Conservation (phyloP, 2,797 vertebrate genomes). For the Odontamblyopus lacepedii region DNA sequence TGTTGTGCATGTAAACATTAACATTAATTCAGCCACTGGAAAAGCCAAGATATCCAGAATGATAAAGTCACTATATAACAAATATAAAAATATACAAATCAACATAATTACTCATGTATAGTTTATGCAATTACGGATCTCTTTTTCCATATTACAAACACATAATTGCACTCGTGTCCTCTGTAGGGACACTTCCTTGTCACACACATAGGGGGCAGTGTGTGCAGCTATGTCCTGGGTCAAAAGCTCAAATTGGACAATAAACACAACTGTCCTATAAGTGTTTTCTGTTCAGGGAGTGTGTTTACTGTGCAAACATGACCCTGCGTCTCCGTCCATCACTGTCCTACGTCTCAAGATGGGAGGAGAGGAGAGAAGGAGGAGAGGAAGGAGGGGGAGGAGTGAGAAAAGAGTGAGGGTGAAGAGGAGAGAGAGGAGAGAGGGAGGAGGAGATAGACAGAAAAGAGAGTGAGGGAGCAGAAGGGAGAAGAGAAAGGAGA, state of each 20-base stretch:
- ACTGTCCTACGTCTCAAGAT: not conserved
- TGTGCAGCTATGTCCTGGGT: conserved; percentile 32
- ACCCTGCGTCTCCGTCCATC: conserved; percentile 18
- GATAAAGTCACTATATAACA: not conserved
- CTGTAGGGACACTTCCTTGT: not conserved
- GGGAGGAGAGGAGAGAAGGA: not conserved
- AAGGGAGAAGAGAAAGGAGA: no score
- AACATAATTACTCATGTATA: no score
- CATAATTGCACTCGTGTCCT: not conserved
- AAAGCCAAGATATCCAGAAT: not conserved
- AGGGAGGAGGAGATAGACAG: no score
- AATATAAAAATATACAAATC: no score
- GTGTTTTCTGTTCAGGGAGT: conserved; percentile 44
- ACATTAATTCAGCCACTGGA: no score
- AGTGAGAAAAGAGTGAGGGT: no score
- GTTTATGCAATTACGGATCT: no score
- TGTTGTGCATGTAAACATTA: no score
- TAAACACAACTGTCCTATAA: conserved; percentile 58
- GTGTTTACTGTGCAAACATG: conserved; percentile 63
- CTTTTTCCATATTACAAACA: no score
- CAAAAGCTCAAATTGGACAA: conserved; percentile 23
- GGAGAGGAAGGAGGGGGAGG: no score
- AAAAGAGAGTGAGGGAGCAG: no score
- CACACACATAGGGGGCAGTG: conserved; percentile 10
- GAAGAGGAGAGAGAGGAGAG: no score